Percentiles rank a stretch among this genome's conserved stretches.
Conservation (phyloP, 2,888 invertebrate genomes). For the Chorisops tibialis region DNA sequence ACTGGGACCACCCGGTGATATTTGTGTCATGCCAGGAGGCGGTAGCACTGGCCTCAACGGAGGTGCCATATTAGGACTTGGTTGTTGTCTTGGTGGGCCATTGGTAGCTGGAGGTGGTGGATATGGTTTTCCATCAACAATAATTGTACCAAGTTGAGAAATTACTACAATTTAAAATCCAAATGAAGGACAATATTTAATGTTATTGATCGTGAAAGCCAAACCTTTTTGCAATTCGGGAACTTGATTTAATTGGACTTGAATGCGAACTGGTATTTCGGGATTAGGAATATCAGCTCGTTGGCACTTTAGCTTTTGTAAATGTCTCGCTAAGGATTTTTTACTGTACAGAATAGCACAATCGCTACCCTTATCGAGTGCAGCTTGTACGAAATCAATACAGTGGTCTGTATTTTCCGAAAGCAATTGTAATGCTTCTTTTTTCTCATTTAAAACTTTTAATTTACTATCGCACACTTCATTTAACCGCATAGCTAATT, state of each 20-base stretch:
- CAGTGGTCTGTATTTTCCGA: constrained; percentile 86
- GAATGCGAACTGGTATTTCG: constrained; percentile 80
- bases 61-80: constrained; percentile 51
- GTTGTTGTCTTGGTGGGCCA: constrained; percentile 49
- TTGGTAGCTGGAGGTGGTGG: constrained; percentile 54
- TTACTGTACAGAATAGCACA: constrained; percentile 81
- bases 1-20: constrained; percentile 45
- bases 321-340: constrained; percentile 69
- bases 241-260: constrained; percentile 75
- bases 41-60: constrained; percentile 46
- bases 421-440: constrained; percentile 74
- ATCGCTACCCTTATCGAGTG: constrained; percentile 76
- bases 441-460: constrained; percentile 79
- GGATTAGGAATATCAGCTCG: constrained; percentile 87
- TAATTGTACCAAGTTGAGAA: constrained; percentile 73
- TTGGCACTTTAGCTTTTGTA: constrained; percentile 77
- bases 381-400: constrained; percentile 76
- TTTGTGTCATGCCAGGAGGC: constrained; percentile 47
- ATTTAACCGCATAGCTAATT: constrained; percentile 73
- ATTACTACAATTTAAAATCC: constrained; percentile 57
- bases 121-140: constrained; percentile 80
- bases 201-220: background rate
- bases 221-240: constrained; percentile 74
- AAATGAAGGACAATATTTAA: background rate
- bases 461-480: constrained; percentile 73